Conservation (phyloP, 2,797 vertebrate species). For the Forpus xanthops region DNA sequence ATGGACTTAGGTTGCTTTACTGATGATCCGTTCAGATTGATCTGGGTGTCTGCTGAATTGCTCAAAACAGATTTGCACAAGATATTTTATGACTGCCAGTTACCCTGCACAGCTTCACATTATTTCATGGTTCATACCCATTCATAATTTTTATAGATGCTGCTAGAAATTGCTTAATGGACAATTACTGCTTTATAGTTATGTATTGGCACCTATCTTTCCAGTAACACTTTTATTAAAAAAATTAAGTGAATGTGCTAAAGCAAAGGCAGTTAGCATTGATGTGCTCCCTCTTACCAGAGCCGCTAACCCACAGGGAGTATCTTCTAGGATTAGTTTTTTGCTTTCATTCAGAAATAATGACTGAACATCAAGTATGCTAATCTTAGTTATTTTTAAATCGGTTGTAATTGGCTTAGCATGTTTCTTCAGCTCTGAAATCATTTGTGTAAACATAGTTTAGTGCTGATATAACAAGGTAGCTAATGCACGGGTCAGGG, state of each 20-base stretch:
- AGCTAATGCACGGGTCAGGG: neutral
- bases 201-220: neutral
- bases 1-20: slow-evolving; percentile 25
- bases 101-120: neutral
- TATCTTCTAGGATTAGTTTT: neutral
- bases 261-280: neutral
- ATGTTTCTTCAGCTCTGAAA: slow-evolving; percentile 47
- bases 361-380: neutral
- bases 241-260: neutral
- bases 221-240: neutral
- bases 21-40: neutral
- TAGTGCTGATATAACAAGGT: slow-evolving; percentile 6
- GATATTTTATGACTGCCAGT: neutral
- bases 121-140: neutral
- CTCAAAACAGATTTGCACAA: neutral
- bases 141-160: slow-evolving; percentile 27
- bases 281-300: neutral
- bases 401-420: slow-evolving; percentile 28
- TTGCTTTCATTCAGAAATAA: slow-evolving; percentile 17
- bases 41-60: slow-evolving; percentile 21
- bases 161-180: slow-evolving; percentile 16
- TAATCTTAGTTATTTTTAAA: slow-evolving; percentile 54
- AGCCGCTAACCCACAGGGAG: neutral
- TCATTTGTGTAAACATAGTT: slow-evolving; percentile 4
- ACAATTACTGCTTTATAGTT: slow-evolving; percentile 19